Conservation (phyloP, 2,113 vertebrate species). For the Mus musculus region DNA sequence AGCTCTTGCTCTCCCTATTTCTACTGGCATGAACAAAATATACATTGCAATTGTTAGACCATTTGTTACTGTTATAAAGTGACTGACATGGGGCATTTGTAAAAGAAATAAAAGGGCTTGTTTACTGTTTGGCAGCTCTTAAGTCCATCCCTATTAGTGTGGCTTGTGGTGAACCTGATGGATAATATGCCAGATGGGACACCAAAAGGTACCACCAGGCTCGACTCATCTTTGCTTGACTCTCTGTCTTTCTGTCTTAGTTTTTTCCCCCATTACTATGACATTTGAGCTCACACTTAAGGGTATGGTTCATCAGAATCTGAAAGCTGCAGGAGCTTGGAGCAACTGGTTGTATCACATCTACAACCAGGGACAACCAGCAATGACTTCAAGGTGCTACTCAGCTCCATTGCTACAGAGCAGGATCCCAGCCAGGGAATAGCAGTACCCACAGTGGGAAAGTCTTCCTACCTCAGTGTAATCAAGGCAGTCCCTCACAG, state of each 20-base stretch:
- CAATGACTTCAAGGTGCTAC: not conserved
- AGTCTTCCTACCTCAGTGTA: too few species aligned
- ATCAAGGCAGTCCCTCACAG: not conserved
- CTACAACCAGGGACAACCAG: not conserved
- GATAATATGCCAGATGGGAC: not conserved
- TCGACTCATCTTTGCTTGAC: not conserved
- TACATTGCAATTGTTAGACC: not conserved
- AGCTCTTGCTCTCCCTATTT: not conserved
- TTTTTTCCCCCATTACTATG: too few species aligned
- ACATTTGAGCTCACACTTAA: not conserved
- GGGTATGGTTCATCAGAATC: not conserved
- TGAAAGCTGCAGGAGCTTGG: too few species aligned
- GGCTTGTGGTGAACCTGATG: not conserved
- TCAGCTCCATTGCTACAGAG: not conserved
- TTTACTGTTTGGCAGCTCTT: not conserved
- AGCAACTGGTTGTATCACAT: not conserved
- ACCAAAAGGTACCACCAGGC: not conserved
- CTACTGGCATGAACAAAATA: not conserved
- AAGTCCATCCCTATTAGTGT: not conserved
- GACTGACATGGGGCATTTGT: not conserved
- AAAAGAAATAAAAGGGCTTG: not conserved
- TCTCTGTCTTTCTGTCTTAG: not conserved
- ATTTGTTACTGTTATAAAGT: not conserved
- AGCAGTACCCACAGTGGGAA: not conserved
- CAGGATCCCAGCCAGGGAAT: not conserved